Base-by-base conservation (phyloP, 2,797 vertebrate species). In the Melanotaenia pygmaea region DNA sequence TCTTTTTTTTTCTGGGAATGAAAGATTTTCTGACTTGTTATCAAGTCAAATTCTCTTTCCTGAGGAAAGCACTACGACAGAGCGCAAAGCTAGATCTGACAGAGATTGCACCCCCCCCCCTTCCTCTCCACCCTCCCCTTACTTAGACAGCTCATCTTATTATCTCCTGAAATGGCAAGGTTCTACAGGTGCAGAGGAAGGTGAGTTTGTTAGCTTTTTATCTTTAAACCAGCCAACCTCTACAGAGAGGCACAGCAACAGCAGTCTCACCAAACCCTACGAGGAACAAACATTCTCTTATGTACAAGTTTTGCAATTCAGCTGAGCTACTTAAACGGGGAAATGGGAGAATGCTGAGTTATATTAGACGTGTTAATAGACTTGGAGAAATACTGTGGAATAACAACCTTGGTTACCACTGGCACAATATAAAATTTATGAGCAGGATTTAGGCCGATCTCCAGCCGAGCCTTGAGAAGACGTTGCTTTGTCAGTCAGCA, bases 341-440 rank as follows among this genome's bases (percentile, higher is more conserved):
- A 87, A 88, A 90, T 75, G 61, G 38, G 82, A 86, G 81, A 79
- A 76, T 70, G 77, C 83, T 81, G 81, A 84, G 86, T 77, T 86
- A 84, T 87, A 88, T 91, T 88, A 91, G 84, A 79, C 79, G 75
- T 82, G 86, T 92, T 91, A 93, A 93, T 92, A 88, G 86, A 87
- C 85, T 85, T 72, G 72, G 63, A 85, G 85, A 91, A 91, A 88
- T 81, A 81, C 84, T 72, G 64, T 74, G 72, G 57, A 77, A 91
- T 92, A 92, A 93, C 89, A 93, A 91, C 89, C 88, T 89, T 90
- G 90, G 88, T 91, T 91, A 91, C 90, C 87, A 86, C 87, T 92
- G 87, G 91, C 87, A 90, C 93, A 92, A 94, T 94, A 87, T 88
- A 91, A 92, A 92, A 93, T 93, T 87, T 91, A 93, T 94, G 89